These are phyloP conservation scores for Drosophila kokeensis DNA, from an alignment of 2,888 invertebrate genomes.

Conservation along the genomic window DNA sequence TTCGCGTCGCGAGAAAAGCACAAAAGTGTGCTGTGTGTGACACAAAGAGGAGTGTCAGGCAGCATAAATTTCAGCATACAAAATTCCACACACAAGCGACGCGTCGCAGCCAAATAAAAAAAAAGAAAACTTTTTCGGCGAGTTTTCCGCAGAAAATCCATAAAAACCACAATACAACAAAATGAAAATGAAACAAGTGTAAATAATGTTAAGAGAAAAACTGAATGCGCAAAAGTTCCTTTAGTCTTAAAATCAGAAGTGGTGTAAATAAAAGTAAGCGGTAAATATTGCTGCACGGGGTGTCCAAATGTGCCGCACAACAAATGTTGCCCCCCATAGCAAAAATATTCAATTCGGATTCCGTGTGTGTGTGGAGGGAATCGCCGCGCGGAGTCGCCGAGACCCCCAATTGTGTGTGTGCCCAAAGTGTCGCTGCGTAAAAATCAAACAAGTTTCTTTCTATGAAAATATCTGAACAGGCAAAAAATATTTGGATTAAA, in stretches of 20 bases:
- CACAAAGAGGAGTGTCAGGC: constrained; percentile 79
- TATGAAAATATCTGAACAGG: constrained; percentile 34
- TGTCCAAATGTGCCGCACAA: constrained; percentile 39
- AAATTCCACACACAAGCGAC: constrained; percentile 72
- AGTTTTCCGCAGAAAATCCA: constrained; percentile 71
- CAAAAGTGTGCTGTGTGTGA: constrained; percentile 59
- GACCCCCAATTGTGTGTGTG: constrained; percentile 38
- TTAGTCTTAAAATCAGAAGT: constrained; percentile 54
- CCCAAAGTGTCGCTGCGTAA: constrained; percentile 67
- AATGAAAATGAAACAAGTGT: constrained; percentile 59
- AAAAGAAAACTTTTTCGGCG: constrained; percentile 64
- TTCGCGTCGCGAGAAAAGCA: constrained; percentile 46
- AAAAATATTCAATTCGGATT: constrained; percentile 18
- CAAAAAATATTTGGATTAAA: constrained; percentile 21
- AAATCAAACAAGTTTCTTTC: constrained; percentile 81
- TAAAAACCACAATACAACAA: constrained; percentile 53
- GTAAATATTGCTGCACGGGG: constrained; percentile 54
- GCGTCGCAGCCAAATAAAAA: constrained; percentile 62
- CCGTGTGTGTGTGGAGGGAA: constrained; percentile 12
- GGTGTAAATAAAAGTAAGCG: constrained; percentile 65
- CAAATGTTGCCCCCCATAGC: constrained; percentile 28
- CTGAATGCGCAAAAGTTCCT: constrained; percentile 74
- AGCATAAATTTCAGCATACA: constrained; percentile 79
- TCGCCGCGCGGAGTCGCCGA: constrained; percentile 10
- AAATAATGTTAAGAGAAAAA: constrained; percentile 60